Evolutionary conservation across 2,888 invertebrate species (phyloP), one percentile per base, ranked within the genome.

Genomic region (Petrolisthes cinctipes): DNA sequence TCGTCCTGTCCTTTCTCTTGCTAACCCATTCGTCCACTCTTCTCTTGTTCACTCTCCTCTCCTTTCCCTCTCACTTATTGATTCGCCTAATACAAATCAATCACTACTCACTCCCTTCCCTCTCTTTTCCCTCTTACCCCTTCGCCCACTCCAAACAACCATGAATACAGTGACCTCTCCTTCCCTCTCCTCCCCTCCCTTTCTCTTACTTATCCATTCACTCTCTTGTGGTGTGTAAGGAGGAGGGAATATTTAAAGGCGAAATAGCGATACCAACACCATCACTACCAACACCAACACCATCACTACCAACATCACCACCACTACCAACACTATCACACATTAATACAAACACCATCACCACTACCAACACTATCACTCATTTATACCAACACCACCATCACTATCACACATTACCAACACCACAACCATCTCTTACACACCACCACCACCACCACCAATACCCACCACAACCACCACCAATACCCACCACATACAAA

Each of bases 391-490:
- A 79, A 20, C 79, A 79, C 79, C 79, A 79, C 79, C 79, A 79
- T 56, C 79, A 56, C 56, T 11, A n/a, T n/a, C 56, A n/a, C n/a
- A 53, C 56, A 53, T 56, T 14, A 6, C 7, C 14, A 61, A 61
- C 61, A 61, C 61, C 61, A 61, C 61, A 82, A 82, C 57, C 57
- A 20, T 66, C 78, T 9, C 66, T 53, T 75, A 17, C 78, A n/a
- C 37, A n/a, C 83, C 73, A 71, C 73, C 61, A 54, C 61, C 37
- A 71, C 20, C 83, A 71, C 76, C 56, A 4, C n/a, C 76, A 53
- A 20, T 20, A 54, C 56, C 73, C 51, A 76, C 76, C 23, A 51
- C 14, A 37, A 61, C 61, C 61, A 61, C 61, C 61, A 6, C 61
- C 61, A 61, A 61, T 20, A n/a, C 56, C 51, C 56, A 53, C n/a